Base-by-base conservation (phyloP, 2,797 vertebrate genomes). In the Oophaga sylvatica region DNA sequence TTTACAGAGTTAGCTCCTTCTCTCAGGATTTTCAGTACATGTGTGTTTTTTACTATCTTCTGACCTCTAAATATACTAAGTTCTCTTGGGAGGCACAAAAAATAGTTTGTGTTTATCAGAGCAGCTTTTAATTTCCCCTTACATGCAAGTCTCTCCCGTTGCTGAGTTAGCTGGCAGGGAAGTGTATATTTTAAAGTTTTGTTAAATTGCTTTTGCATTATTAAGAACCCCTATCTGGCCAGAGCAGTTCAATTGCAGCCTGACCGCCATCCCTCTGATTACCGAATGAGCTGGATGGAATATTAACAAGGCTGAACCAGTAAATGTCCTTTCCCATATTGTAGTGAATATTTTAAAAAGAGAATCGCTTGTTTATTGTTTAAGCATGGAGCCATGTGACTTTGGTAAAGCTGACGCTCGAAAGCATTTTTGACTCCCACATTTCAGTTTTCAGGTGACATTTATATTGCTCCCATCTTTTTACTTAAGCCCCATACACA, bases 121-220 rank as follows among this genome's bases (percentile, higher is more conserved):
- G 83, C 56, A 73, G 80, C 86, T 90, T 88, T 88, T 90, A 83
- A 90, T 90, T 86, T 90, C 83, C 86, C 83, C 31, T 71, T 67
- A 81, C 84, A 65, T 79, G 71, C 63, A 45, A 82, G 73, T 79
- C 22, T 67, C 57, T 79, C 65, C 63, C 75, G 77, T 35, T 80
- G 86, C 89, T 86, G 89, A 90, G 79, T 82, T 77, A 63, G 86
- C 89, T 90, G 86, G 79, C 87, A 85, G 71, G 63, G 56, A 67
- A 63, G 68, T 11, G 56, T 48, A 79, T 65, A 84, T 90, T 73
- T 75, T 75, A 79, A 88, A 88, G 79, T 67, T 85, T 59, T 83
- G 80, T 73, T 81, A 88, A 90, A 88, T 86, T 88, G 87, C 89
- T 88, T 86, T 17, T 90, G 89, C 83, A 90, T 90, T 90, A 90